A percentile compares a stretch with the other conserved stretches of the same genome.
These are phyloP conservation scores for Hypomecis punctinalis DNA, from an alignment of 2,888 invertebrate species.

Conservation along the genomic window DNA sequence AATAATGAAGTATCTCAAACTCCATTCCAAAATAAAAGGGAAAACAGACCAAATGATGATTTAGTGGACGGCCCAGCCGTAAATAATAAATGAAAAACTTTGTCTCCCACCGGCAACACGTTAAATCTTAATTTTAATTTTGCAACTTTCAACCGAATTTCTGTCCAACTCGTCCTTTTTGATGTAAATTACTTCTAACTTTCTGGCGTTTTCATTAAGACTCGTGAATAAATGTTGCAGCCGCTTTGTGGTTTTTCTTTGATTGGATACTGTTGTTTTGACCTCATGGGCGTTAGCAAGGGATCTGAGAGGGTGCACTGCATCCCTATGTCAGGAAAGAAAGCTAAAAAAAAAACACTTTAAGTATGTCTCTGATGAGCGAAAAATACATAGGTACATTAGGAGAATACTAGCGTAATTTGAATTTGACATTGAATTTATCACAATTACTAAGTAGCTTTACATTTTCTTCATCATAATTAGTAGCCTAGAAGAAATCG, in stretches of 20 bases:
- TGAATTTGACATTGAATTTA: too few species aligned
- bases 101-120: slow-evolving; percentile 51
- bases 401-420: too few species aligned
- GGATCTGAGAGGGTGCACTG: too few species aligned
- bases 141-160: slow-evolving; percentile 57
- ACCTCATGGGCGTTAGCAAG: too few species aligned
- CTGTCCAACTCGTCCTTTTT: slow-evolving; percentile 59
- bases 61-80: slow-evolving; percentile 25
- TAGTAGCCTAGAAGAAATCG: too few species aligned
- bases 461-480: too few species aligned
- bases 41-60: slow-evolving; percentile 39
- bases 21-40: slow-evolving; percentile 11
- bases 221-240: slow-evolving; percentile 61
- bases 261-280: slow-evolving; percentile 16
- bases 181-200: slow-evolving; percentile 69
- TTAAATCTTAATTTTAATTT: slow-evolving; percentile 76
- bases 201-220: slow-evolving; percentile 69
- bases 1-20: slow-evolving; percentile 14
- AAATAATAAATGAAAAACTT: slow-evolving; percentile 52
- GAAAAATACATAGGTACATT: too few species aligned
- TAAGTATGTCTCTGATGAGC: too few species aligned
- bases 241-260: slow-evolving; percentile 44
- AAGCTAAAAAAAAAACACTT: too few species aligned
- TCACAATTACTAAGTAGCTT: too few species aligned
- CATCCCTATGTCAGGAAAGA: too few species aligned